Conservation (phyloP, 2,113 vertebrate species). For the Atherinomorus stipes region DNA sequence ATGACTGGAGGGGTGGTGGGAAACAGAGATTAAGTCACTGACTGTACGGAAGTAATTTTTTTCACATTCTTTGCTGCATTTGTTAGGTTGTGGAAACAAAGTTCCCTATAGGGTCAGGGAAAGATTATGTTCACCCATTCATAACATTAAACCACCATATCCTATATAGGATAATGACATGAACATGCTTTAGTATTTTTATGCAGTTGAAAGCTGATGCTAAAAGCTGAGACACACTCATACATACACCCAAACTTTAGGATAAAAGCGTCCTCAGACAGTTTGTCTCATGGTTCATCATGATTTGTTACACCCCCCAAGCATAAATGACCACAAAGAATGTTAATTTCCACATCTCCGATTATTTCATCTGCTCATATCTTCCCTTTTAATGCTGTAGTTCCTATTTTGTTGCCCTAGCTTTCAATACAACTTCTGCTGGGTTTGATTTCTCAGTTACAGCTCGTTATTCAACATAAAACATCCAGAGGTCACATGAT, state of each 20-base stretch:
- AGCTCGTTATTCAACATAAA: background rate
- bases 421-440: background rate
- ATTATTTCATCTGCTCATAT: background rate
- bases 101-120: no score
- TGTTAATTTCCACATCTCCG: slow-evolving; percentile 7
- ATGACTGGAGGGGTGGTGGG: no score
- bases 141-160: no score
- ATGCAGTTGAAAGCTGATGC: no score
- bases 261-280: background rate
- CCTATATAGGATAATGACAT: no score
- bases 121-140: no score
- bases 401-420: background rate
- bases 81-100: no score
- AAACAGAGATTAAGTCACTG: no score
- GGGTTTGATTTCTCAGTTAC: background rate
- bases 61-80: no score
- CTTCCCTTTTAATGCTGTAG: background rate
- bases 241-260: background rate
- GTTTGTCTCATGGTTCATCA: slow-evolving; percentile 20
- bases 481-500: slow-evolving; percentile 15
- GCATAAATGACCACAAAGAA: slow-evolving; percentile 4
- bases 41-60: no score
- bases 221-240: no score
- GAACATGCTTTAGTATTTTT: no score
- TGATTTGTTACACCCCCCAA: background rate